Evolutionary conservation across 2,113 vertebrate genomes (phyloP), one percentile per base, ranked within the genome.

Genomic region (Eublepharis macularius): DNA sequence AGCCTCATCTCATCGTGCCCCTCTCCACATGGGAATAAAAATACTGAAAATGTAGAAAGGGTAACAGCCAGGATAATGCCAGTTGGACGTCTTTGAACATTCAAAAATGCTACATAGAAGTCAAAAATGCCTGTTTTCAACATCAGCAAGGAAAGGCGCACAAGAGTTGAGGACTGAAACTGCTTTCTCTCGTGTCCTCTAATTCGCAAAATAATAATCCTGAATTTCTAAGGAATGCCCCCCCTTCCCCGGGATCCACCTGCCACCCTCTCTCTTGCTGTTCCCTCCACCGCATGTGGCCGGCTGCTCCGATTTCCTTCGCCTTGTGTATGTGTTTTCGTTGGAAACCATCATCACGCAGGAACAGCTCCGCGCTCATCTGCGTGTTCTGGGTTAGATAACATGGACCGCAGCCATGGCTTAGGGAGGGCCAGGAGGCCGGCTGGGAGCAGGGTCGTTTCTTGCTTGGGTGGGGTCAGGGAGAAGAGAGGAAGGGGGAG

Each of bases 371-470:
- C 68, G 34, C 7, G 51, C 70, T 41, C 34, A 34, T 76, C 73
- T 47, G 51, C 82, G 9, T 76, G 82, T 43, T 21, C 72, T 65
- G 72, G 73, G 57, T 76, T 66, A 75, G 82, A 36, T 76, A 84
- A 84, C 73, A 66, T 17, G 57, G 82, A 45, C 4, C 3, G 41
- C 32, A 41, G 1, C 32, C 29, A 13, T 1, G 0, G 47, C 0
- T 6, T 1, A 2, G 2, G 85, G 77, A 68, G 83, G 89, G 60
- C 60, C 60, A 10, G 60, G 83, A 75, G 39, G 84, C 85, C 43
- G 73, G 72, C 21, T 86, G 92, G 79, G 63, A 1, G 36, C 3
- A 89, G 89, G 87, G 76, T 78, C 74, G 29, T 17, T 34, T 13
- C 43, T 4, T 2, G 47, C 65, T n/a, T 1, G 47, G 77, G 81